These are phyloP conservation scores for Latrodectus hesperus DNA, from an alignment of 2,888 invertebrate genomes.

Conservation along the genomic window DNA sequence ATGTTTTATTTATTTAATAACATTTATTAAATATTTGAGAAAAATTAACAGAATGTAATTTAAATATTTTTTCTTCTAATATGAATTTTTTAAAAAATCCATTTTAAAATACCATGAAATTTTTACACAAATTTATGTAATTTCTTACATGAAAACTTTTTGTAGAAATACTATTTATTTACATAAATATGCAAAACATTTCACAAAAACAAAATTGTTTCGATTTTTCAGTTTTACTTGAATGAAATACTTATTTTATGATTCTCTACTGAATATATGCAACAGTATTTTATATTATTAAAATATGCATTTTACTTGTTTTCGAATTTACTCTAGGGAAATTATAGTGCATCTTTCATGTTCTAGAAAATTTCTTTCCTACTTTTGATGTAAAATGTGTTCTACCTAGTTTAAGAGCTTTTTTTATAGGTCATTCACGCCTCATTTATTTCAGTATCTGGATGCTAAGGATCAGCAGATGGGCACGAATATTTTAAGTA, in stretches of 20 bases:
- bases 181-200: no score
- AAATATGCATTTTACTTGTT: conserved; percentile 28
- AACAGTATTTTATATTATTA: conserved; percentile 6
- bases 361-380: background rate
- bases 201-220: no score
- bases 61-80: no score
- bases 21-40: no score
- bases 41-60: no score
- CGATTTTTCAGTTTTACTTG: no score
- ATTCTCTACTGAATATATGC: conserved; percentile 15
- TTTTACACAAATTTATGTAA: no score
- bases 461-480: background rate
- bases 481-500: background rate
- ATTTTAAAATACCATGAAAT: no score
- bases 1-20: no score
- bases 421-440: background rate
- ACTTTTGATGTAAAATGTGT: background rate
- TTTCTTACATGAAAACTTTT: no score
- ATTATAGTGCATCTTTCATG: conserved; percentile 19
- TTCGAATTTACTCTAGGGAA: conserved; percentile 43
- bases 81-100: no score
- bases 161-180: no score
- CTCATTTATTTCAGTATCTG: background rate
- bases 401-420: background rate
- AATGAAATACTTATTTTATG: conserved; percentile 4